A percentile compares a stretch with the other conserved stretches of the same genome.
Evolutionary conservation across 2,888 invertebrate genomes (phyloP).

Genomic region (Orthosia gothica): DNA sequence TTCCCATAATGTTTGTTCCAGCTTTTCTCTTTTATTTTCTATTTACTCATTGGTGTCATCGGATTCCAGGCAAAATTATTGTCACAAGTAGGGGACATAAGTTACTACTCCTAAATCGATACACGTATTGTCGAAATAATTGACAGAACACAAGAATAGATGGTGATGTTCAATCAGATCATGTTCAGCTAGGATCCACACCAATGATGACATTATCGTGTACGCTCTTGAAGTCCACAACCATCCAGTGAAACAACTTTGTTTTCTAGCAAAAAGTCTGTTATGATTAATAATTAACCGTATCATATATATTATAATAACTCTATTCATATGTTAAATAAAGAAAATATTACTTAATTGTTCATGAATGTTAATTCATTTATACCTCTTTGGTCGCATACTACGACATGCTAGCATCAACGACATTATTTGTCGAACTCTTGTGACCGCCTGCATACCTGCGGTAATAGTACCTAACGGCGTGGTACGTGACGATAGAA

Average conservation of each 20-base stretch:
- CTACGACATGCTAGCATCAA: too few relatives aligned
- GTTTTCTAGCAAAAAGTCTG: background rate
- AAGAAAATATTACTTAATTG: background rate
- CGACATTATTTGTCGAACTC: too few relatives aligned
- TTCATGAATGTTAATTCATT: background rate
- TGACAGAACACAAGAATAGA: slow-evolving; percentile 66
- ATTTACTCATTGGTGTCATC: background rate
- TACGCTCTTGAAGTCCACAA: slow-evolving; percentile 51
- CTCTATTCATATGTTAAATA: background rate
- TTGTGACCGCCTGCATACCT: too few relatives aligned
- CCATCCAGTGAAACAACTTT: slow-evolving; percentile 43
- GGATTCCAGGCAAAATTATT: slow-evolving; percentile 48
- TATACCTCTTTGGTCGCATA: too few relatives aligned
- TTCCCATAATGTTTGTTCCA: background rate
- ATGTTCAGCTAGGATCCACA: slow-evolving; percentile 75
- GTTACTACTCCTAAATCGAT: slow-evolving; percentile 68
- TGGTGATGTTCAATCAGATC: slow-evolving; percentile 73
- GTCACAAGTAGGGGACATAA: slow-evolving; percentile 60
- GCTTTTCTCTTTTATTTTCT: background rate
- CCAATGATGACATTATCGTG: slow-evolving; percentile 54
- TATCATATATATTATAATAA: too few relatives aligned
- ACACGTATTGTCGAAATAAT: slow-evolving; percentile 66
- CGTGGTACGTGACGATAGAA: too few relatives aligned
- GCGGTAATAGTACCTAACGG: too few relatives aligned
- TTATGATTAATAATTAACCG: background rate